Evolutionary conservation across 2,113 vertebrate species (phyloP).

Genomic region (Chaenogobius annularis): DNA sequence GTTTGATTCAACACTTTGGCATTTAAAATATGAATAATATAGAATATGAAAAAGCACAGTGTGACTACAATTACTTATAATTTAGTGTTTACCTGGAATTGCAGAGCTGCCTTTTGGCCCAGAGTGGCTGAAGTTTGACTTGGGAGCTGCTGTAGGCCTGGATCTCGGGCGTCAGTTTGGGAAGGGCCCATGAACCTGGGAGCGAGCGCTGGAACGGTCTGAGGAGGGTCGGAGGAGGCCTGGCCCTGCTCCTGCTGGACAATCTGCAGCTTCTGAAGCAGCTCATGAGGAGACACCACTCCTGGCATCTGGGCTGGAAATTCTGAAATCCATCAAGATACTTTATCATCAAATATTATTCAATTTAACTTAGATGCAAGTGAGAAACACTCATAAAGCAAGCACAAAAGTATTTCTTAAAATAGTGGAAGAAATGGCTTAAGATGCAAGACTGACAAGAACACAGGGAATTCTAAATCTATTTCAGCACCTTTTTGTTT

Average conservation of each 20-base stretch:
- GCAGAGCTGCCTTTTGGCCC: conserved; percentile 71
- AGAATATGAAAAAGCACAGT: neutral
- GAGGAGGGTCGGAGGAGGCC: conserved; percentile 54
- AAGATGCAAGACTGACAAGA: too few relatives aligned
- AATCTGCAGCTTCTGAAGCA: conserved; percentile 86
- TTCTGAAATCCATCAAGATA: conserved; percentile 16
- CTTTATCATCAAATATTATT: too few relatives aligned
- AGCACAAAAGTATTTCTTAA: neutral
- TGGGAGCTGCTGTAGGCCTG: conserved; percentile 36
- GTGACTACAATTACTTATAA: too few relatives aligned
- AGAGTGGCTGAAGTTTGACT: conserved; percentile 58
- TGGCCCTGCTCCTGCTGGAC: conserved; percentile 88
- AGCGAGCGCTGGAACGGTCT: conserved; percentile 76
- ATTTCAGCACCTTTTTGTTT: too few relatives aligned
- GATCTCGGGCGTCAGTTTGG: conserved; percentile 21
- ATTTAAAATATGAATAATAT: too few relatives aligned
- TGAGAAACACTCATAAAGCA: neutral
- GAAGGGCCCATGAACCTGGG: conserved; percentile 78
- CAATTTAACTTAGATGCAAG: too few relatives aligned
- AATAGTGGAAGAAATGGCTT: too few relatives aligned
- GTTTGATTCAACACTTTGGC: too few relatives aligned
- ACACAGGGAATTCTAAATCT: too few relatives aligned
- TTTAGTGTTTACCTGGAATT: conserved; percentile 79
- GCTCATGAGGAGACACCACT: conserved; percentile 85
- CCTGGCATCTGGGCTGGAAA: conserved; percentile 51